These are phyloP conservation scores for Barypeithes pellucidus DNA, from an alignment of 2,888 invertebrate genomes.

Conservation along the genomic window DNA sequence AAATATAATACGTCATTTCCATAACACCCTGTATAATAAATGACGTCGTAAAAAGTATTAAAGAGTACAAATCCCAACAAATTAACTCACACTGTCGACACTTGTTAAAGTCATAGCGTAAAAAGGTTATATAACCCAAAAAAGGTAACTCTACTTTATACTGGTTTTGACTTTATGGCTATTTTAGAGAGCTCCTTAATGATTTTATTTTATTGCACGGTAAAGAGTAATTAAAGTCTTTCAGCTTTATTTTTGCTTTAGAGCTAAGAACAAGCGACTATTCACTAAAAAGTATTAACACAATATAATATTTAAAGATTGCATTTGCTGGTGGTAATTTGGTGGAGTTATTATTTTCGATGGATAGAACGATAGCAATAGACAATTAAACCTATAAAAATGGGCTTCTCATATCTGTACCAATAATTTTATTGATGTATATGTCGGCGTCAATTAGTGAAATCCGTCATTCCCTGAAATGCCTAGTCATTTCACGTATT, in stretches of 20 bases:
- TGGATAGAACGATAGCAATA: too few relatives aligned
- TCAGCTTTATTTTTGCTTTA: neutral
- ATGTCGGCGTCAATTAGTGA: too few relatives aligned
- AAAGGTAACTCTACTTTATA: neutral
- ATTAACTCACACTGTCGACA: neutral
- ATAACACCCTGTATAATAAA: neutral
- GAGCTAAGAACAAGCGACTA: neutral
- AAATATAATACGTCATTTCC: too few relatives aligned
- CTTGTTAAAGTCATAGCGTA: neutral
- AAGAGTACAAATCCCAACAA: neutral
- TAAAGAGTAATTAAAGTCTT: slow-evolving; percentile 6
- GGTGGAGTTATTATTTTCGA: too few relatives aligned
- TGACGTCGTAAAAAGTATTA: neutral
- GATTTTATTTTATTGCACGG: neutral
- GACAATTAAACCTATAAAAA: too few relatives aligned
- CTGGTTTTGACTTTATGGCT: neutral
- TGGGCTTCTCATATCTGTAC: too few relatives aligned
- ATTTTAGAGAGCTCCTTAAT: neutral
- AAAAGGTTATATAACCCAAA: neutral
- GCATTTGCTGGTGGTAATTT: too few relatives aligned
- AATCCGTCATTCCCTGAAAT: too few relatives aligned
- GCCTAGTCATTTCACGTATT: too few relatives aligned
- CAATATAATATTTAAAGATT: too few relatives aligned
- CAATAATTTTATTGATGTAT: too few relatives aligned
- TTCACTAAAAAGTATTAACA: too few relatives aligned